phyloP scores from a whole-genome alignment of 2,888 invertebrate genomes.

The Nomada fabriciana region DNA sequence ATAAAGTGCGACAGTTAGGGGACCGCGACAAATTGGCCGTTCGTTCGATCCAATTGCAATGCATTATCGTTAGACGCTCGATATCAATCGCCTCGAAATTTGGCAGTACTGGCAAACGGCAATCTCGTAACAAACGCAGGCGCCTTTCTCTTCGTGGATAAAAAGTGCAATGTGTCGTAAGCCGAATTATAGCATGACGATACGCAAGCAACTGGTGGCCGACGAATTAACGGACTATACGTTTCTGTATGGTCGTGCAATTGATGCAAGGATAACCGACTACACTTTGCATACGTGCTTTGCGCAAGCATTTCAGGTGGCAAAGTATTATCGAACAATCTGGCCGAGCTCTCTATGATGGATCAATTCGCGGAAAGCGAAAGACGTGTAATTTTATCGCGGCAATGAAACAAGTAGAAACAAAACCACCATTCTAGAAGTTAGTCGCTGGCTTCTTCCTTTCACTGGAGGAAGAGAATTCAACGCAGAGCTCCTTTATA shows the following conservation, averaged over 20 bases:
- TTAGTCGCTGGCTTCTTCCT: neutral
- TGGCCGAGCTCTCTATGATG: constrained; percentile 22
- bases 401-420: neutral
- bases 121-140: neutral
- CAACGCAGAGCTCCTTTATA: no score
- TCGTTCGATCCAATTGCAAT: no score
- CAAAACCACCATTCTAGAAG: neutral
- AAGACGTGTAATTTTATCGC: constrained; percentile 8
- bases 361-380: constrained; percentile 16
- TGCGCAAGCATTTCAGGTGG: neutral
- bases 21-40: no score
- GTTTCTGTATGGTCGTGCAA: constrained; percentile 1
- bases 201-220: constrained; percentile 2
- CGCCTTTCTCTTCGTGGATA: constrained; percentile 24
- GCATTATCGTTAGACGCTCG: neutral
- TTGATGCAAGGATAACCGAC: constrained; percentile 27
- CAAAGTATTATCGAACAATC: constrained; percentile 2
- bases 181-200: constrained; percentile 46
- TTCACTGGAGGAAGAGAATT: neutral
- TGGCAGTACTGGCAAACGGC: neutral
- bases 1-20: no score
- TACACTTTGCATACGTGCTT: constrained; percentile 5
- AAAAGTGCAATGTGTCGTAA: constrained; percentile 47
- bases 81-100: neutral
- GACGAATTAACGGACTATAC: constrained; percentile 31